Conservation (phyloP, 2,113 vertebrate genomes). For the Drymodes brunneopygia region DNA sequence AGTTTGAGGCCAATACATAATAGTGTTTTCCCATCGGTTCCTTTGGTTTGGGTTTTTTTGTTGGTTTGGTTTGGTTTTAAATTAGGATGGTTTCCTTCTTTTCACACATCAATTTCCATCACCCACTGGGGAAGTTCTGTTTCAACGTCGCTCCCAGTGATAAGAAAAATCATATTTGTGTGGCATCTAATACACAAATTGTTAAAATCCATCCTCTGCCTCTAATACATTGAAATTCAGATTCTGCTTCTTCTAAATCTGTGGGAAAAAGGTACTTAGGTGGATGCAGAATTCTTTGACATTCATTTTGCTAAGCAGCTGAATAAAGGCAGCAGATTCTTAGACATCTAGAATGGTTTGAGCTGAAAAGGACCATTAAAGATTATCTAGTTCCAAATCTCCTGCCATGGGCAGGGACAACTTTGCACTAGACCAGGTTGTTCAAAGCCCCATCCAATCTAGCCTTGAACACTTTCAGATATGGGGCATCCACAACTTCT, state of each 20-base stretch:
- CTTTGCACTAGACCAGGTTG: background rate
- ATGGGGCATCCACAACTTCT: background rate
- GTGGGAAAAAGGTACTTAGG: background rate
- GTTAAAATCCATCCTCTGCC: background rate
- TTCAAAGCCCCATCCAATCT: background rate
- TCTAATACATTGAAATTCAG: background rate
- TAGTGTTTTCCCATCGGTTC: background rate
- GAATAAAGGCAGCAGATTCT: background rate
- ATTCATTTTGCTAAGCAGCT: background rate
- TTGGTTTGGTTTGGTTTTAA: background rate
- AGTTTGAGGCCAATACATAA: background rate
- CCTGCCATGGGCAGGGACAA: background rate
- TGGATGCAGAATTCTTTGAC: background rate
- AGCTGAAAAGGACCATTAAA: background rate
- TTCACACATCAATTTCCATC: background rate
- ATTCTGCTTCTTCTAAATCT: background rate
- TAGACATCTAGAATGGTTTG: background rate
- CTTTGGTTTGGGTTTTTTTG: background rate
- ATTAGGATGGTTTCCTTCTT: background rate
- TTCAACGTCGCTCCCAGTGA: background rate
- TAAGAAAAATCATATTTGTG: background rate
- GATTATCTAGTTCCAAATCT: accelerated
- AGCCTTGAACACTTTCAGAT: background rate
- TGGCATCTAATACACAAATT: background rate
- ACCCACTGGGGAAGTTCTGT: background rate